Evolutionary conservation across 2,113 vertebrate genomes (phyloP).

Genomic region (Alaudala cheleensis): DNA sequence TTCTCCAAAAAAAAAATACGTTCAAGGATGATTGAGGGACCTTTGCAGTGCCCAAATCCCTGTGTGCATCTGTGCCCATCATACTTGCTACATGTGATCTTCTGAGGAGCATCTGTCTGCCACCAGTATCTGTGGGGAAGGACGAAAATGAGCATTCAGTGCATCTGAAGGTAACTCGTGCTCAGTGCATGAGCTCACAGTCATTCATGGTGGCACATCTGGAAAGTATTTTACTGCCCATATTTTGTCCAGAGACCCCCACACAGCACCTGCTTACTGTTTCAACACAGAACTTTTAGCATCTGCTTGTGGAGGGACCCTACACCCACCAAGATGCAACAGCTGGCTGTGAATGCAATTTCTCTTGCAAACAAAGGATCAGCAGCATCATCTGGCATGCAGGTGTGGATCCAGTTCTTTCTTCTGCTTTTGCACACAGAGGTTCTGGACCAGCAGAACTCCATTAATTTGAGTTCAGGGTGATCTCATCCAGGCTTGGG

Average conservation of each 20-base stretch:
- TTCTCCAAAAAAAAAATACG: neutral
- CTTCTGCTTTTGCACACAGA: neutral
- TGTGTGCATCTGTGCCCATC: neutral
- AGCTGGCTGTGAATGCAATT: accelerated
- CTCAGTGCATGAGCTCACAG: neutral
- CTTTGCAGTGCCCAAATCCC: neutral
- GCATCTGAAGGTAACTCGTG: neutral
- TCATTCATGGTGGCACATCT: accelerated
- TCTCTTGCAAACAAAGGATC: neutral
- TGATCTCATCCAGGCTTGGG: neutral
- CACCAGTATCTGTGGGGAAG: neutral
- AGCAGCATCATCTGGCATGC: accelerated
- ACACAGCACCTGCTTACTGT: neutral
- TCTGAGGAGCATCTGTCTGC: neutral
- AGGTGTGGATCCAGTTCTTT: neutral
- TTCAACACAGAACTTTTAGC: neutral
- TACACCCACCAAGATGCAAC: accelerated
- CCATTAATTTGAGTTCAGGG: neutral
- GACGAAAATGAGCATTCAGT: neutral
- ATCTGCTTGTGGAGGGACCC: neutral
- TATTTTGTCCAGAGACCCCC: neutral
- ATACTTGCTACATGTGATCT: accelerated
- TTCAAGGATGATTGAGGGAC: neutral
- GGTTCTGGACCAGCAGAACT: accelerated
- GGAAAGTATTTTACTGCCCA: neutral